Evolutionary conservation across 2,797 vertebrate species (phyloP), one percentile per base, ranked within the genome.

Genomic region (Enteromius viviparus): DNA sequence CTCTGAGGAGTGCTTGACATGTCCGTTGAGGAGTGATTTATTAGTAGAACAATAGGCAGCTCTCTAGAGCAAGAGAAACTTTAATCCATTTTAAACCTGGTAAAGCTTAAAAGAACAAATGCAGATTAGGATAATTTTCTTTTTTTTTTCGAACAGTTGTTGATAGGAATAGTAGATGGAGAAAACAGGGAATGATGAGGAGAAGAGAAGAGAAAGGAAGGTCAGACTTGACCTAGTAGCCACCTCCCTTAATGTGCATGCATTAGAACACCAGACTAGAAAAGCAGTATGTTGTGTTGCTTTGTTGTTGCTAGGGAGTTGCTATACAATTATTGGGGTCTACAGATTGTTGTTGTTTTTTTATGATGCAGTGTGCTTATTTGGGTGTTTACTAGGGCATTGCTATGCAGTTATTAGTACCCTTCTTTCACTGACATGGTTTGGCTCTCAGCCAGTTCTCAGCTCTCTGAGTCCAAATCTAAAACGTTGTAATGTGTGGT

Each of bases 1-100:
- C 78, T 78, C 60, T 34, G 64, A 68, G 75, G 55, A 76, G 29
- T 10, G 49, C 37, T 66, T 75, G 71, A 68, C n/a, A 42, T 80
- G 80, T 74, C 58, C 40, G 26, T 62, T 64, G 80, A 74, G 69
- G 15, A 32, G 60, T 83, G 70, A 83, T 79, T 82, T 82, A 76
- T 76, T 45, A 53, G 37, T n/a, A 53, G 60, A 45, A 82, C 32
- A 69, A 58, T 45, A 51, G 65, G 23, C 66, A 14, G 40, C 26
- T 29, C 29, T 76, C 45, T 10, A 58, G 10, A 71, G 79, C 68
- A 3, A 45, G 34, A 58, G 8, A 40, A 19, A 21, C 12, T 34
- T 47, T 45, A 11, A 17, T 55, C 45, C 19, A 11, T 42, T 80
- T 23, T 5, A 55, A 47, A 55, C 76, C n/a, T 64, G 37, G 58